These are phyloP conservation scores for Antigone vipio DNA, from an alignment of 2,113 vertebrate genomes.

Conservation along the genomic window DNA sequence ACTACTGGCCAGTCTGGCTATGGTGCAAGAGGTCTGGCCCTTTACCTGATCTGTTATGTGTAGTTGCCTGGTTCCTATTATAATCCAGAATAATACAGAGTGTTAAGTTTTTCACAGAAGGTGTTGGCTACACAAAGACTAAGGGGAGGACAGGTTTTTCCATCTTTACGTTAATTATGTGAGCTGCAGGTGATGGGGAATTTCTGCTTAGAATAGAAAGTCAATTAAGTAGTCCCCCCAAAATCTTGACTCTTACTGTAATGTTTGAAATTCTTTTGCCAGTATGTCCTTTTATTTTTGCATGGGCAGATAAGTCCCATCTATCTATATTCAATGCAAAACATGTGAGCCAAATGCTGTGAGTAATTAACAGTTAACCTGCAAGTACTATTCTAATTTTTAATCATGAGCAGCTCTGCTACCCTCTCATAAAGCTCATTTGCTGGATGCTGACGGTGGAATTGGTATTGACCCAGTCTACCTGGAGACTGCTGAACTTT, in stretches of 20 bases:
- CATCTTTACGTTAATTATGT: neutral
- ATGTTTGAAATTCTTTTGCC: neutral
- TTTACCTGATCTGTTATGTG: neutral
- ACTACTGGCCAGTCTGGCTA: neutral
- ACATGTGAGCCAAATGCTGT: neutral
- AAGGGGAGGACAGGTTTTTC: neutral
- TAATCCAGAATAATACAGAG: neutral
- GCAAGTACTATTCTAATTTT: neutral
- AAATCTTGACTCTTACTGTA: neutral
- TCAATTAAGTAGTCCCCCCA: neutral
- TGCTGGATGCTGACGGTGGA: neutral
- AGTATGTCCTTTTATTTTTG: neutral
- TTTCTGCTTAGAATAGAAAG: neutral
- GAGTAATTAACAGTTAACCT: neutral
- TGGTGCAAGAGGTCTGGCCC: neutral
- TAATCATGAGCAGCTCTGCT: neutral
- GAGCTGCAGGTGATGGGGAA: neutral
- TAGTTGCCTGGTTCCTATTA: neutral
- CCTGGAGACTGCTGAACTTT: neutral
- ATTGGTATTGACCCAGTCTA: neutral
- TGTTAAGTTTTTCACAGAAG: neutral
- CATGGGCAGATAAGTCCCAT: neutral
- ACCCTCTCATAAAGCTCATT: neutral
- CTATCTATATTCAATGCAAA: neutral
- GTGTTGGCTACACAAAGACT: neutral